A percentile compares a stretch with the other conserved stretches of the same genome.
These are phyloP conservation scores for Syrmaticus mikado DNA, from an alignment of 2,113 vertebrate genomes.

Conservation along the genomic window DNA sequence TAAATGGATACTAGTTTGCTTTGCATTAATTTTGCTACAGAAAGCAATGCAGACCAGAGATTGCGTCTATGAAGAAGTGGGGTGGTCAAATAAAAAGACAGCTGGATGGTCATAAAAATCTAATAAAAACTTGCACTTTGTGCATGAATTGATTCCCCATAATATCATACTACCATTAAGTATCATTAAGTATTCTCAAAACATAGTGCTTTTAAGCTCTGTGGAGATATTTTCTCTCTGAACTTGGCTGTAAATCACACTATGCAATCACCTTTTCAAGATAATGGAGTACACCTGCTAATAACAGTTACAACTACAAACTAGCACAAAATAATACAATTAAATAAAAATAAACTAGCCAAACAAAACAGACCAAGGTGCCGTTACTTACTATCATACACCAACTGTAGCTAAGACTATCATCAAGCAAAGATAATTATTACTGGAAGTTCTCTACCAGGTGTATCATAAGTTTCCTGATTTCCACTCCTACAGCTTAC, in stretches of 20 bases:
- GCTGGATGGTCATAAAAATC: background rate
- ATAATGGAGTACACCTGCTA: background rate
- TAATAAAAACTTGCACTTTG: background rate
- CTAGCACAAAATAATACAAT: background rate
- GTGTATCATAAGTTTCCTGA: background rate
- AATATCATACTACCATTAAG: background rate
- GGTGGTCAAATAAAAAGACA: background rate
- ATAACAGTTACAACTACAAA: background rate
- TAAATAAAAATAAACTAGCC: background rate
- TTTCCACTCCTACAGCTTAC: background rate
- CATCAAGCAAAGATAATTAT: background rate
- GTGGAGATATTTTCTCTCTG: conserved; percentile 6
- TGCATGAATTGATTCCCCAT: background rate
- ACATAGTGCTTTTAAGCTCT: background rate
- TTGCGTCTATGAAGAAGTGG: background rate
- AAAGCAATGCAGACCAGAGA: background rate
- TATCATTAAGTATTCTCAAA: conserved; percentile 1
- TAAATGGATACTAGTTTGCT: background rate
- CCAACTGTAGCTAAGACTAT: background rate
- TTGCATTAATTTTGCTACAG: background rate
- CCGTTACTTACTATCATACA: background rate
- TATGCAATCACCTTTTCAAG: background rate
- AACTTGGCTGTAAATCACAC: background rate
- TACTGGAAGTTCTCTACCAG: background rate
- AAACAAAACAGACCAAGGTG: background rate